Evolutionary conservation across 2,113 vertebrate species (phyloP).

Genomic region (Symphodus melops): DNA sequence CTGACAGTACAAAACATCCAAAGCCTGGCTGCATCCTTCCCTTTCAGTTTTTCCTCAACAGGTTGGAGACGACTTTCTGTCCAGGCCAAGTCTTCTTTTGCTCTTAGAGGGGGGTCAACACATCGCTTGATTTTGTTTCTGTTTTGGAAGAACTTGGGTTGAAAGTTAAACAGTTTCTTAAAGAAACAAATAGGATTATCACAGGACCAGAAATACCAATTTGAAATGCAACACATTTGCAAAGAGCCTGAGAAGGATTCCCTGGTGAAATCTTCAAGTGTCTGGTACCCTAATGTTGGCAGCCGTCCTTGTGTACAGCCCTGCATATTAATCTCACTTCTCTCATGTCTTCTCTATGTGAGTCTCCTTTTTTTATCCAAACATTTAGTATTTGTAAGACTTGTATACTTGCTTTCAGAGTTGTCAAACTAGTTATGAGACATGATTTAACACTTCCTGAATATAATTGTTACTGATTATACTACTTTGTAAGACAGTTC

Average conservation of each 20-base stretch:
- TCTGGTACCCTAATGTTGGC: slow-evolving; percentile 28
- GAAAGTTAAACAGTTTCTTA: slow-evolving; percentile 9
- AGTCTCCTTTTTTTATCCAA: slow-evolving; percentile 32
- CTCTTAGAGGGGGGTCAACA: slow-evolving; percentile 1
- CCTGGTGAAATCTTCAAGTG: slow-evolving; percentile 17
- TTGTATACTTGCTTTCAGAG: no score
- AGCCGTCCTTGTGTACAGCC: slow-evolving; percentile 63
- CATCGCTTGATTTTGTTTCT: neutral
- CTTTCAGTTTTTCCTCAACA: slow-evolving; percentile 44
- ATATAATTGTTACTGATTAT: slow-evolving; percentile 36
- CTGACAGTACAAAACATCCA: slow-evolving; percentile 33
- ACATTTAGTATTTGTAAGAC: slow-evolving; percentile 67
- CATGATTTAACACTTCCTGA: slow-evolving; percentile 41
- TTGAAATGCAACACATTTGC: slow-evolving; percentile 10
- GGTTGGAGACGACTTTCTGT: slow-evolving; percentile 1
- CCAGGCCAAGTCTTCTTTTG: neutral
- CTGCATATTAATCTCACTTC: slow-evolving; percentile 13
- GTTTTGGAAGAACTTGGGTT: neutral
- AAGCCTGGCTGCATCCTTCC: slow-evolving; percentile 26
- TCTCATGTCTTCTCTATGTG: slow-evolving; percentile 14
- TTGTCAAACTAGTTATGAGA: slow-evolving; percentile 47
- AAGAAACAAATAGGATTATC: slow-evolving; percentile 3
- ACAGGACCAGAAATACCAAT: slow-evolving; percentile 14
- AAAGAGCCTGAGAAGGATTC: slow-evolving; percentile 10
- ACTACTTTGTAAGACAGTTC: slow-evolving; percentile 49